Base-by-base conservation (phyloP, 2,113 vertebrate genomes). In the Panurus biarmicus region DNA sequence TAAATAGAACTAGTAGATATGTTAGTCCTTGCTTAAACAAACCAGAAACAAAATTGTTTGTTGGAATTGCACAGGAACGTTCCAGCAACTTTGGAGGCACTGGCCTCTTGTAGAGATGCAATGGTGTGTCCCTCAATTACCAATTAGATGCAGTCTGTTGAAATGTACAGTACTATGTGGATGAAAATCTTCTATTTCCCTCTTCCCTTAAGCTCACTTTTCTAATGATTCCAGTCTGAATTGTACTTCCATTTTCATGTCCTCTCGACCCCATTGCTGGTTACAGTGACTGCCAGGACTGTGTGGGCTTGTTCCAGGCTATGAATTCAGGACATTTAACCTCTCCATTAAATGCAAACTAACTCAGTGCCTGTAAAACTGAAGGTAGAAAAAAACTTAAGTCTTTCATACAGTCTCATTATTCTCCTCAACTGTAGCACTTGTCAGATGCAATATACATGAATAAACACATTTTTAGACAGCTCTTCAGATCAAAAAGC, bases 401-500 rank as follows among this genome's bases (percentile, higher is more conserved):
- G 73, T 56, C 75, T 93, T 95, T 96, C 57, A 75, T 87, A 71
- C 26, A 40, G 85, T 85, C 86, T 91, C 85, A 90, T 97, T 96
- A 96, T 96, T 94, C 84, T 89, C 77, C 93, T 96, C 96, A 92
- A 89, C 89, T 71, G 50, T 82, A 81, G 73, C 84, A 93, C 92
- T 87, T 93, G 96, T 97, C 95, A 94, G 56, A 95, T 90, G 90
- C 88, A 86, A 95, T 96, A 95, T 96, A 95, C 95, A 95, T 96
- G 95, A 96, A 85, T 93, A 96, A 97, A 96, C 95, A 96, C 93
- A 90, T 93, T 94, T 96, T 92, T 91, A 96, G 96, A 96, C 96
- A 96, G 95, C 91, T 89, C 95, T 92, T 94, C 91, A 92, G 96
- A 97, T 97, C 95, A 97, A 95, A 97, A 96, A 95, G 92, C 96